Base-by-base conservation (phyloP, 2,113 vertebrate species). In the Ameiurus melas region DNA sequence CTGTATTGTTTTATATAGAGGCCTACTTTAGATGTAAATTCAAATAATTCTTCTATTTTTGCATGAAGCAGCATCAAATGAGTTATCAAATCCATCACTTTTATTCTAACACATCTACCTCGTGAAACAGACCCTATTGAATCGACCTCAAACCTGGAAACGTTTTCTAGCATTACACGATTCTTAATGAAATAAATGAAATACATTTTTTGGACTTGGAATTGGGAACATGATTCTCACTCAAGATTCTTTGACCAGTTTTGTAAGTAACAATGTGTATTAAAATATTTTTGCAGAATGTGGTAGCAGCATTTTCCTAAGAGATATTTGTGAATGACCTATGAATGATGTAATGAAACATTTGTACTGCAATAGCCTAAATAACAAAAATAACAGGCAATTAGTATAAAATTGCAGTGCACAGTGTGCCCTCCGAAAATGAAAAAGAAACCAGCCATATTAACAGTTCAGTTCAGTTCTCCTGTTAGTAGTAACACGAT, bases 21-120 rank as follows among this genome's bases (percentile, higher is more conserved):
- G 7, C 2, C 5, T 66, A n/a, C 30, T 55, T 82, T 82, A 47
- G 36, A 57, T 62, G 14, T 16, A 16, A 30, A 60, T 47, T 6
- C 7, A 70, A 75, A 86, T 86, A 10, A 19, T 36, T 51, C 36
- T 13, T 30, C 30, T 80, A 79, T 80, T 78, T 62, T 77, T 78
- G 36, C 55, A 43, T 9, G 71, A 75, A 75, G 36, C 20, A 75
- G 43, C 75, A 77, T 53, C 13, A 27, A 47, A 77, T 13, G 22
- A 43, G 10, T 77, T 47, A 27, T 27, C 0, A 14, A 14, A 27
- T 77, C 73, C 39, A 77, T 77, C 8, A 43, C 70, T 22, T 39
- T 73, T 36, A 39, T 53, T 87, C 58, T 22, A 73, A 33, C 14
- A 47, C 30, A 64, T 84, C 87, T 88, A 88, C 81, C 81, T 88